Evolutionary conservation across 2,888 invertebrate species (phyloP), one percentile per base, ranked within the genome.

Genomic region (Sclerodermus sp.): DNA sequence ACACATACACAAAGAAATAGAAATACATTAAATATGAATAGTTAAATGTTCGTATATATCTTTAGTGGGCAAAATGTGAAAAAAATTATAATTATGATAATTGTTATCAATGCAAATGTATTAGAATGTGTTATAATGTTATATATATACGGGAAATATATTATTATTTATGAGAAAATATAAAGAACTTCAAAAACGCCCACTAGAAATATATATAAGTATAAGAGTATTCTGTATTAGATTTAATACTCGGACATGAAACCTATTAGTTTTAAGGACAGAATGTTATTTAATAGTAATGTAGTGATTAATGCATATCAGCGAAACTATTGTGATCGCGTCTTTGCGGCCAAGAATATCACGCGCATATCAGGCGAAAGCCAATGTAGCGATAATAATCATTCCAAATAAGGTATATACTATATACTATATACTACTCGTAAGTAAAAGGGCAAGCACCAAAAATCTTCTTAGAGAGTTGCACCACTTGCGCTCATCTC

Each of bases 331-430:
- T 70, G 70, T 70, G 68, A 70, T 73, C 67, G 67, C 70, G 60
- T 51, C 56, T 57, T 63, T 62, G 67, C 73, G 69, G 66, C 73
- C 72, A 70, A 64, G 73, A 76, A 74, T 74, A 71, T 72, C 66
- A 67, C 63, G 56, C 60, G 57, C 74, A 73, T 75, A 75, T 74
- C 74, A 74, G 66, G 66, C 66, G 57, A 54, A 56, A 66, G 60
- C 61, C 69, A 70, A 45, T 39, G 46, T 61, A 64, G 61, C 45
- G 47, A 55, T 47, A 45, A 63, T 46, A 8, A 23, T 49, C 49
- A 49, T 18, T 47, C 36, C 29, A 5, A 34, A 44, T 57, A 62
- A 42, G 14, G 46, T 32, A 45, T 55, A 53, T 55, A 47, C n/a
- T 48, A 34, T 23, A 34, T 12, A 34, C 8, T 34, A 34, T 34